phyloP scores from a whole-genome alignment of 2,113 vertebrate genomes.

The Scortum barcoo region DNA sequence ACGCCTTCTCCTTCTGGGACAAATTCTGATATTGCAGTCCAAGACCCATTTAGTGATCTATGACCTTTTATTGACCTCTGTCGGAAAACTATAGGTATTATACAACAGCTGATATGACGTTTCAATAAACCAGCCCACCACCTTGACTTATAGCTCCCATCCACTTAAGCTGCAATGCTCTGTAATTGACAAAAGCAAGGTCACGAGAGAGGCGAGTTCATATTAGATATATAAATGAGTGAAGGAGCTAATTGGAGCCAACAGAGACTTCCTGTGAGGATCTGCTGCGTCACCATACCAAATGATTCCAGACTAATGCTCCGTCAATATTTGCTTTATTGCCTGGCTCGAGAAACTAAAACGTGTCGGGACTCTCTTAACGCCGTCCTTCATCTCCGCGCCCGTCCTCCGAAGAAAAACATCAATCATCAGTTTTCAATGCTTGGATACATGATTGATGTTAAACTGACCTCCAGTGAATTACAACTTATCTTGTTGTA shows the following conservation, averaged over 20 bases:
- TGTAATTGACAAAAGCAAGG: not conserved
- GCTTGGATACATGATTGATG: not conserved
- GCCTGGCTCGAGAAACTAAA: not conserved
- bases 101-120: not conserved
- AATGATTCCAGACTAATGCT: not conserved
- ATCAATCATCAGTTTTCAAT: not conserved
- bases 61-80: slow-evolving; percentile 34
- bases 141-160: not conserved
- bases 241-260: not conserved
- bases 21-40: not conserved
- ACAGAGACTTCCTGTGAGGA: not conserved
- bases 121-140: not conserved
- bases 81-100: not conserved
- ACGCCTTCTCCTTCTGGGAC: not conserved
- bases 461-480: not conserved
- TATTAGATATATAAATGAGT: not conserved
- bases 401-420: not conserved
- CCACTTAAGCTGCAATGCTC: not conserved
- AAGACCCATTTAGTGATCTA: not conserved
- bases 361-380: not conserved
- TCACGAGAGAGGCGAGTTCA: not conserved
- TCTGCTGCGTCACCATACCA: not conserved
- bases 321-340: not conserved
- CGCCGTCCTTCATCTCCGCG: not conserved
- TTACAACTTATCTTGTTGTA: not conserved